Evolutionary conservation across 2,888 invertebrate genomes (phyloP).

Genomic region (Melinopterus prodromus): DNA sequence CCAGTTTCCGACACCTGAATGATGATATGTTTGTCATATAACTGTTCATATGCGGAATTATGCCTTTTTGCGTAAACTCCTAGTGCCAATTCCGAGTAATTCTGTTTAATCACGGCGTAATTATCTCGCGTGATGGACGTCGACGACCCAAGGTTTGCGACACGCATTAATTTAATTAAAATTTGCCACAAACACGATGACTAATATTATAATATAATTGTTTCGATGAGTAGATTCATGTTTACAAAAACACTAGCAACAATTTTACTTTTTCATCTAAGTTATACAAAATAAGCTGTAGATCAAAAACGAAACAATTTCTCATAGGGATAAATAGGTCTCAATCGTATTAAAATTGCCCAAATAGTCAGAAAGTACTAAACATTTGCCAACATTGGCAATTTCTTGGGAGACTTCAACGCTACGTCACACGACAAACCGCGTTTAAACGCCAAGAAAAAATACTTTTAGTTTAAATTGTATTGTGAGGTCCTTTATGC

Average conservation of each 20-base stretch:
- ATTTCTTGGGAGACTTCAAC: too few species aligned
- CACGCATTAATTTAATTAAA: neutral
- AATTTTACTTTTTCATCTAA: too few species aligned
- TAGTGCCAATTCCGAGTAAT: neutral
- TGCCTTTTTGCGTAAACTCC: neutral
- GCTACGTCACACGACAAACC: too few species aligned
- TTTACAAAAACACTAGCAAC: neutral
- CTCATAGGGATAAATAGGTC: too few species aligned
- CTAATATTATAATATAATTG: slow-evolving; percentile 4
- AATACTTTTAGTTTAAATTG: too few species aligned
- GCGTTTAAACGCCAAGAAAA: too few species aligned
- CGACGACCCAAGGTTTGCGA: neutral
- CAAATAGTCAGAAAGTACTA: too few species aligned
- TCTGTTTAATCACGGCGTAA: neutral
- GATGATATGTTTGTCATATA: neutral
- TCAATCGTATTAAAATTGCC: too few species aligned
- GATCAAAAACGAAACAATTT: too few species aligned
- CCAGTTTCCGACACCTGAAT: too few species aligned
- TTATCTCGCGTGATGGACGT: neutral
- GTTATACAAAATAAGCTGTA: too few species aligned
- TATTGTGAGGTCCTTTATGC: neutral
- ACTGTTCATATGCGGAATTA: neutral
- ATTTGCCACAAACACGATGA: neutral
- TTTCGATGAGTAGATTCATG: neutral
- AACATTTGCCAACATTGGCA: too few species aligned